Base-by-base conservation (phyloP, 2,797 vertebrate genomes). In the Protosalanx chinensis region DNA sequence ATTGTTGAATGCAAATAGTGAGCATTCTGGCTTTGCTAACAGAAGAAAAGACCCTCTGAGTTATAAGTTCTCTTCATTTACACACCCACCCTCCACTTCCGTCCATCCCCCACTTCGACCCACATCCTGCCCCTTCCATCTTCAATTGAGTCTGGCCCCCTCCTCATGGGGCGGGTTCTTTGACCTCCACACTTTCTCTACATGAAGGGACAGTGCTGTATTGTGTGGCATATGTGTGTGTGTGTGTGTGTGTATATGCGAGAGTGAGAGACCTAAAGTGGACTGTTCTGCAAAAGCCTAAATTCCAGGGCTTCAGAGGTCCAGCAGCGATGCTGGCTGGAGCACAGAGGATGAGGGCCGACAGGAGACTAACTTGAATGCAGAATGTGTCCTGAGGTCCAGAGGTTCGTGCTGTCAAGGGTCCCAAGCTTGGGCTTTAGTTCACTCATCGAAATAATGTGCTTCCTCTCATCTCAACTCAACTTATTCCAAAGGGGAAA, bases 361-460 rank as follows among this genome's bases (percentile, higher is more conserved):
- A 71, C 15, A 30, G 64, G 18, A 32, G 69, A 68, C 68, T 74
- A 64, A 64, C 66, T 81, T 73, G 66, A 76, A 67, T 15, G 74
- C 18, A 83, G 71, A 78, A 80, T 56, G 67, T 53, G 23, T 80
- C 79, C 81, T 83, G 83, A 46, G 76, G 79, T 89, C 76, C 73
- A 16, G 62, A 75, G 82, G 83, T 78, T 79, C 72, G 66, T 72
- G 67, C 68, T 41, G 71, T 74, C 20, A 23, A 15, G 72, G 63
- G 80, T 85, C 85, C 80, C 87, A 92, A 86, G 84, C 89, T 83
- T 89, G 85, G 41, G 12, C 41, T 46, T 81, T 81, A 49, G 49
- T 82, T 76, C 68, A 81, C 81, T 80, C 82, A 81, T 79, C 79
- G 77, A 81, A 78, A 77, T 81, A 77, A 86, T 80, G 56, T 72